Evolutionary conservation across 1,140 invertebrate genomes (phyloP).

Genomic region (Delia radicum): DNA sequence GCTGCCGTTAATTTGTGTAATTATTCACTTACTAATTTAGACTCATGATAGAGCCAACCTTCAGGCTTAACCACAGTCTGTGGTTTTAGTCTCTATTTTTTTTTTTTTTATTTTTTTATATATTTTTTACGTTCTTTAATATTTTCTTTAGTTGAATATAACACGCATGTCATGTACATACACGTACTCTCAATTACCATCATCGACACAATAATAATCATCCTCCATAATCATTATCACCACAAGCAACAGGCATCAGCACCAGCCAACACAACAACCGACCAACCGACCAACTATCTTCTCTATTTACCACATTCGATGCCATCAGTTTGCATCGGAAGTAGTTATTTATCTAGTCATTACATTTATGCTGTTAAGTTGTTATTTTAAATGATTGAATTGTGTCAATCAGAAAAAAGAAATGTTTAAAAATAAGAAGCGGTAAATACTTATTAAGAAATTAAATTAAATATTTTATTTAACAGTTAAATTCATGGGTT

Average conservation of each 20-base stretch:
- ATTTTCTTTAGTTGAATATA: neutral
- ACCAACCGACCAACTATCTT: neutral
- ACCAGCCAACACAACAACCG: neutral
- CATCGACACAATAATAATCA: neutral
- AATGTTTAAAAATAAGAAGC: neutral
- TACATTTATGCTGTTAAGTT: slow-evolving; percentile 10
- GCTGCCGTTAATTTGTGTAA: slow-evolving; percentile 15
- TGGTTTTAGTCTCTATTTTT: neutral
- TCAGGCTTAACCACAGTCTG: neutral
- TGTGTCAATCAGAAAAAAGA: neutral
- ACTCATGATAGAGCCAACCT: slow-evolving; percentile 9
- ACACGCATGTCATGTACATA: slow-evolving; percentile 4
- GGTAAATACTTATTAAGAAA: neutral
- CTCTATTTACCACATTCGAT: neutral
- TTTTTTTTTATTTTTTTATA: neutral
- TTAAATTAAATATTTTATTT: neutral
- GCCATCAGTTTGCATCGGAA: slow-evolving; percentile 4
- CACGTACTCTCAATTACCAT: slow-evolving; percentile 13
- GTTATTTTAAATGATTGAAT: slow-evolving; percentile 18
- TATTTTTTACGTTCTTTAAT: neutral
- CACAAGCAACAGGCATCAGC: neutral
- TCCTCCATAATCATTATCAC: neutral
- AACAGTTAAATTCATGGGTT: neutral
- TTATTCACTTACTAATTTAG: slow-evolving; percentile 4
- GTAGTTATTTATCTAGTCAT: slow-evolving; percentile 19